Base-by-base conservation (phyloP, 2,888 invertebrate species). In the Drosophila quinaria region DNA sequence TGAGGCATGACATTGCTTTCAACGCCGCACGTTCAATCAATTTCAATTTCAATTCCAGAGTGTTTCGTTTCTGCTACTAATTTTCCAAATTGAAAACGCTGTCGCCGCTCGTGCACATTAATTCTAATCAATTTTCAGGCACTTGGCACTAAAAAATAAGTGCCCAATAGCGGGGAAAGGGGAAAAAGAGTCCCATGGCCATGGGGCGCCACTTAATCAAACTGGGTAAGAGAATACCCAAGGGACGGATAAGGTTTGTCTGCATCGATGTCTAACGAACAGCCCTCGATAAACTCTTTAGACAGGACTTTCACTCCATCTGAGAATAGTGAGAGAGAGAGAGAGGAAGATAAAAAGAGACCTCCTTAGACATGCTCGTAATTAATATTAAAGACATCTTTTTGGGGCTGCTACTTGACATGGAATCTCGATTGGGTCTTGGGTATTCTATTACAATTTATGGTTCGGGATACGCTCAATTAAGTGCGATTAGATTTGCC, bases 91-190 rank as follows among this genome's bases (percentile, higher is more conserved):
- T 74, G 80, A 80, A 80, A 80, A 80, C 64, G 75, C 79, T 69
- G 71, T 68, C 74, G 60, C 63, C 52, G 63, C 81, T 73, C 63
- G 66, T 69, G 74, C 80, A 80, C 88, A 85, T 86, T 84, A 86
- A 83, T 86, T 88, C 80, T 84, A 88, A 86, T 86, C 84, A 88
- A 88, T 86, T 86, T 88, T 29, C 66, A 62, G 73, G 31, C 66
- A 70, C 70, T 78, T 67, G 85, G 65, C 80, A 84, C 74, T 80
- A 70, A 70, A 75, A 80, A 71, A 60, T 75, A 78, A 78, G 78
- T 74, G 69, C 61, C 52, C 69, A 62, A 75, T 60, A 62, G 49
- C 42, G 11, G 41, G 31, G 5, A 41, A 47, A 52, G 13, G 22
- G 19, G 33, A 25, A 68, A 47, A 51, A 62, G 61, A 65, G 44